These are phyloP conservation scores for Lamellibrachia luymesi DNA, from an alignment of 1,140 invertebrate species.

Conservation along the genomic window DNA sequence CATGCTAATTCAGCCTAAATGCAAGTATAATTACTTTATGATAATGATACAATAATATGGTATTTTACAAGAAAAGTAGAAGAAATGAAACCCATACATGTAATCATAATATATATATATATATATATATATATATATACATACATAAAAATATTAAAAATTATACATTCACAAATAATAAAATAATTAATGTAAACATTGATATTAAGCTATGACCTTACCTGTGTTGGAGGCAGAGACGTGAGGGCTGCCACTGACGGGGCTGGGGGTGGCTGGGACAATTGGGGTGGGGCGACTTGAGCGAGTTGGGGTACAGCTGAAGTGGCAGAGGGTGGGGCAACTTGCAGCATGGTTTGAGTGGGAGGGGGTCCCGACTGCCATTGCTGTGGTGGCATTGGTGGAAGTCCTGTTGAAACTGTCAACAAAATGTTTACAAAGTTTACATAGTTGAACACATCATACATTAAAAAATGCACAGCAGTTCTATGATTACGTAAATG, in stretches of 20 bases:
- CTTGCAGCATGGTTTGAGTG: slow-evolving; percentile 23
- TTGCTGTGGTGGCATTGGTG: slow-evolving; percentile 40
- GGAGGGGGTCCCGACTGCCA: slow-evolving; percentile 24
- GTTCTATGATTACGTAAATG: not conserved
- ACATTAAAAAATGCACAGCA: not conserved
- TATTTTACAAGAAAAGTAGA: not conserved
- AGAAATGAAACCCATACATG: not conserved
- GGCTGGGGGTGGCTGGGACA: slow-evolving; percentile 41
- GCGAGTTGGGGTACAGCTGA: slow-evolving; percentile 24
- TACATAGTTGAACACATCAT: not conserved
- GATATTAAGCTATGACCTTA: not conserved
- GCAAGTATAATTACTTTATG: not conserved
- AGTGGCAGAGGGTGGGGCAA: slow-evolving; percentile 22
- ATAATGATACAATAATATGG: not conserved
- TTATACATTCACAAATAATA: not conserved
- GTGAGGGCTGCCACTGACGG: not conserved
- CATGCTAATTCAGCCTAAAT: not conserved
- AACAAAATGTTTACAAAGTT: not conserved
- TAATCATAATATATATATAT: too few relatives aligned
- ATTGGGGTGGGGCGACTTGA: slow-evolving; percentile 36
- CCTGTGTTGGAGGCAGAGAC: not conserved
- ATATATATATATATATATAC: not conserved
- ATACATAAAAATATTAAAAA: not conserved
- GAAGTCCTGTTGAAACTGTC: not conserved
- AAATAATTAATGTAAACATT: not conserved